These are phyloP conservation scores for Tenthredo scrophulariae DNA, from an alignment of 2,888 invertebrate genomes.

Conservation along the genomic window DNA sequence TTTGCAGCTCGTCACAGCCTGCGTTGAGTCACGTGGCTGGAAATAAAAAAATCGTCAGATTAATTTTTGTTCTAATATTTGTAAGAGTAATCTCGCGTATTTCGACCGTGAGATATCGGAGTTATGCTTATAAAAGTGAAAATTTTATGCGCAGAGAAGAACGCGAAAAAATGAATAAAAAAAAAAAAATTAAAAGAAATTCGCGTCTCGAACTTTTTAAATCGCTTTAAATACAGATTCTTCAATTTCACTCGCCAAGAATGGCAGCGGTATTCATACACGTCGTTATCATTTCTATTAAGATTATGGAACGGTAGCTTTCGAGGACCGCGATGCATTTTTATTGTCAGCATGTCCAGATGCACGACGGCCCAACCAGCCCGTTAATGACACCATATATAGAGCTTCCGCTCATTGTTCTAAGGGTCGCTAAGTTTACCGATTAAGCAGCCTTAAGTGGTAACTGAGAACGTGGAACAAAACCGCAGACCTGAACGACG, in stretches of 20 bases:
- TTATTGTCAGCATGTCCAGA: constrained; percentile 22
- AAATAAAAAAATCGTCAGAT: constrained; percentile 1
- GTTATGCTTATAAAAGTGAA: neutral
- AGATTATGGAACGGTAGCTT: neutral
- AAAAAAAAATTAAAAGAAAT: neutral
- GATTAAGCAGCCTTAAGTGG: constrained; percentile 36
- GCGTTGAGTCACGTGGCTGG: neutral
- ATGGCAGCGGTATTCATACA: neutral
- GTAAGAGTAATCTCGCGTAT: neutral
- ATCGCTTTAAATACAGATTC: neutral
- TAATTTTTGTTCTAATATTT: neutral
- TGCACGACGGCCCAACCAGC: neutral
- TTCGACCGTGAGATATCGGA: neutral
- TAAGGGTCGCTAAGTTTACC: constrained; percentile 47
- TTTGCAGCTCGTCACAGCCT: constrained; percentile 7
- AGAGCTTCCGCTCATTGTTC: constrained; percentile 51
- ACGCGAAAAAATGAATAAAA: neutral
- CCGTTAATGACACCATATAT: constrained; percentile 18
- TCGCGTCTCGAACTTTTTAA: neutral
- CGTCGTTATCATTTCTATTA: neutral
- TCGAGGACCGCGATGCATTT: constrained; percentile 22
- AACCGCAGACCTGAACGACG: constrained; percentile 18
- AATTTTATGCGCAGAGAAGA: neutral
- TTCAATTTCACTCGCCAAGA: neutral
- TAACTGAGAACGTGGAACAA: constrained; percentile 41